Conservation (phyloP, 2,797 vertebrate species). For the Nasua narica region DNA sequence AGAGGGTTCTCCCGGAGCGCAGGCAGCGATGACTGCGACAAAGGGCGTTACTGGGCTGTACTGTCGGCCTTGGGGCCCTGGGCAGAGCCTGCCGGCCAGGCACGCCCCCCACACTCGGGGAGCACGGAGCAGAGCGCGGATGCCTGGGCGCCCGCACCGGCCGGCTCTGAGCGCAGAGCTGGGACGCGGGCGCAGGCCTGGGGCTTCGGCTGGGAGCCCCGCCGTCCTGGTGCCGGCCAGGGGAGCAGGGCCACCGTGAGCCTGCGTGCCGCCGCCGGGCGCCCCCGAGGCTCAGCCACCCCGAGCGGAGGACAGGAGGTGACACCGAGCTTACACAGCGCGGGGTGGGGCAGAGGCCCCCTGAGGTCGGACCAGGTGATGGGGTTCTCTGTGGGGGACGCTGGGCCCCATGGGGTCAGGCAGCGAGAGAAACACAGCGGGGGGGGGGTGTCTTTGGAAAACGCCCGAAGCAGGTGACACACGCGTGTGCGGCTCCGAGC, state of each 20-base stretch:
- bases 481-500: accelerated
- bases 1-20: not conserved
- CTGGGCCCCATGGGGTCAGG: not conserved
- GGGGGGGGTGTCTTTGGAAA: not conserved
- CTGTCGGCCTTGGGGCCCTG: not conserved
- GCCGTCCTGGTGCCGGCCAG: not conserved
- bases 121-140: not conserved
- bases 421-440: not conserved
- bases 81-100: not conserved
- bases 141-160: not conserved
- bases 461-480: not conserved
- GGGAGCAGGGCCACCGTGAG: not conserved
- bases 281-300: not conserved
- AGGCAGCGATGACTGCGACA: accelerated
- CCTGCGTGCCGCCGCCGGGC: not conserved
- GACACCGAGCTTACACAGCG: not conserved
- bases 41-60: accelerated
- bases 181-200: not conserved
- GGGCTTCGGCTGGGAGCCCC: not conserved
- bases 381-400: not conserved
- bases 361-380: not conserved
- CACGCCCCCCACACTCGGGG: not conserved
- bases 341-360: not conserved
- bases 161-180: not conserved
- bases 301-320: not conserved